Percentiles rank a stretch among this genome's conserved stretches.
These are phyloP conservation scores for Hippocampus kuda DNA, from an alignment of 2,797 vertebrate species.

Conservation along the genomic window DNA sequence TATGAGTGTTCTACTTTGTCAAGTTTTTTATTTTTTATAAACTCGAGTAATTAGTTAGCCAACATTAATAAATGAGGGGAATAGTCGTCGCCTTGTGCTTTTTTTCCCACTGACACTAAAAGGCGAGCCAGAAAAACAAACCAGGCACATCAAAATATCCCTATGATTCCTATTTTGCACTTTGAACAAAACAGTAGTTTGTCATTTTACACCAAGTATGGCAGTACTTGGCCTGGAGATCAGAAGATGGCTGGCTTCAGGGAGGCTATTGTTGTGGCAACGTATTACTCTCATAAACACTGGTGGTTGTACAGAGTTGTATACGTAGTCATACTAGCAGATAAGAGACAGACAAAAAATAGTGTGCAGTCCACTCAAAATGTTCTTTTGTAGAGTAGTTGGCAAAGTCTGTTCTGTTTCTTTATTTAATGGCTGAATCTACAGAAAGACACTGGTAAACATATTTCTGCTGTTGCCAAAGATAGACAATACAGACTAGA, in stretches of 20 bases:
- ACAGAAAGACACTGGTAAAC: no score
- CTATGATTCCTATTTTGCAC: neutral
- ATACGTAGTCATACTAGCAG: neutral
- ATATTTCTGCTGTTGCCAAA: no score
- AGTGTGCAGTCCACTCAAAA: no score
- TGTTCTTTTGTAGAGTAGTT: no score
- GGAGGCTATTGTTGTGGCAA: neutral
- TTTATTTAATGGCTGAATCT: no score
- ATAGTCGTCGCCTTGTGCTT: constrained; percentile 46
- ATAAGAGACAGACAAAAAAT: no score
- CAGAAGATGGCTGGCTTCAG: neutral
- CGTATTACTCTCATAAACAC: neutral
- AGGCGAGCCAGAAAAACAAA: constrained; percentile 37
- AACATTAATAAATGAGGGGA: constrained; percentile 54
- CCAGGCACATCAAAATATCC: neutral
- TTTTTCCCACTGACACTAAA: constrained; percentile 35
- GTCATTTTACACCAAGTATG: neutral
- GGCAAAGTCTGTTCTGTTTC: neutral
- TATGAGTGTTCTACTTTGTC: constrained; percentile 53
- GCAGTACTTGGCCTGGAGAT: neutral
- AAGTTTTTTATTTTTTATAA: constrained; percentile 40
- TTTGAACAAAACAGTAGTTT: constrained; percentile 2
- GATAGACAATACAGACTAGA: no score
- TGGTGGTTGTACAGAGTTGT: neutral
- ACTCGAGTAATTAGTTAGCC: constrained; percentile 61